Evolutionary conservation across 2,888 invertebrate species (phyloP).

Genomic region (Erebia epiphron): DNA sequence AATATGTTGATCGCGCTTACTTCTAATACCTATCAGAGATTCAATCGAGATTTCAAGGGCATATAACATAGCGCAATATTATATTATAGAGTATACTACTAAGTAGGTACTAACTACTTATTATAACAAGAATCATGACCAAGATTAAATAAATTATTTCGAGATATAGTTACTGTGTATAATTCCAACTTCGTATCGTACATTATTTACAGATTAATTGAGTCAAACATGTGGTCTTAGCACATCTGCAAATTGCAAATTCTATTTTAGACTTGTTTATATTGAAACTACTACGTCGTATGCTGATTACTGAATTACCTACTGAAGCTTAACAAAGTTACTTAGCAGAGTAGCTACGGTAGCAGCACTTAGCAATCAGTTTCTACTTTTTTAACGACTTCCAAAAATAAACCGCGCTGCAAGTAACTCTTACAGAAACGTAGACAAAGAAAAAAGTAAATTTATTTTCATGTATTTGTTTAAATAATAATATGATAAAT

Average conservation of each 20-base stretch:
- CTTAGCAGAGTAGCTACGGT: background rate
- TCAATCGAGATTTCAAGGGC: too few relatives aligned
- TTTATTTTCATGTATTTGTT: constrained; percentile 11
- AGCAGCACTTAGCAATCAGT: background rate
- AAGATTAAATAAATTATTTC: too few relatives aligned
- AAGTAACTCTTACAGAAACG: too few relatives aligned
- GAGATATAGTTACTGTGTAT: too few relatives aligned
- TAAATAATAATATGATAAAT: constrained; percentile 10
- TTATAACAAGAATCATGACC: too few relatives aligned
- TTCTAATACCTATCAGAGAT: too few relatives aligned
- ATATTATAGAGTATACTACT: too few relatives aligned
- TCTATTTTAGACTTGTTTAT: constrained; percentile 31
- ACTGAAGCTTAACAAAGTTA: constrained; percentile 2
- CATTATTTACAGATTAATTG: constrained; percentile 19
- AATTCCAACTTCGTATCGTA: background rate
- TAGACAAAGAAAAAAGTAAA: constrained; percentile 5
- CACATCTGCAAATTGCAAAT: constrained; percentile 43
- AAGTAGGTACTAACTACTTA: too few relatives aligned
- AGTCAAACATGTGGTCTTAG: constrained; percentile 39
- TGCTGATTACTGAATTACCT: background rate
- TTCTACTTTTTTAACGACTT: background rate
- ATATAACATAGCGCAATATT: too few relatives aligned
- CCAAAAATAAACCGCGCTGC: background rate
- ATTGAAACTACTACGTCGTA: constrained; percentile 4
- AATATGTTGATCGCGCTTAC: too few relatives aligned